phyloP scores from a whole-genome alignment of 2,888 invertebrate species.

The Nephrotoma guestfalica region DNA sequence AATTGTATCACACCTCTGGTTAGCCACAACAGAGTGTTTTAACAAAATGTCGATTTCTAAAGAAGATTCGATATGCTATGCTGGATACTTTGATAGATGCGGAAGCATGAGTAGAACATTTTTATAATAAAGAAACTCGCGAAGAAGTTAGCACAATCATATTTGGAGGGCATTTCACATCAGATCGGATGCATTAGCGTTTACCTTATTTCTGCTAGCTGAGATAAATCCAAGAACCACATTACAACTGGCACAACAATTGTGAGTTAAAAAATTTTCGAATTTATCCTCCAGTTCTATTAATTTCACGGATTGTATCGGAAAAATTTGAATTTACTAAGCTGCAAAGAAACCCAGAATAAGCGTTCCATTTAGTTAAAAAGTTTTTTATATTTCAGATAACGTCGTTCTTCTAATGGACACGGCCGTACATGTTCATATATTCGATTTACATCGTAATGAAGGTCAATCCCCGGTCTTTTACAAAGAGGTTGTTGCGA shows the following conservation, averaged over 20 bases:
- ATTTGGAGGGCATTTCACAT: slow-evolving; percentile 53
- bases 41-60: no score
- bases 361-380: no score
- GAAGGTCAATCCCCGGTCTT: slow-evolving; percentile 43
- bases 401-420: slow-evolving; percentile 34
- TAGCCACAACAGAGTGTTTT: no score
- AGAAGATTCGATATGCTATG: slow-evolving; percentile 36
- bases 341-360: not conserved
- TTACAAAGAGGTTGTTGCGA: no score
- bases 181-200: slow-evolving; percentile 37
- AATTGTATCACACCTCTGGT: no score
- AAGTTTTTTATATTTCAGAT: slow-evolving; percentile 12
- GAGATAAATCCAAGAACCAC: slow-evolving; percentile 35
- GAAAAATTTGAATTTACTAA: slow-evolving; percentile 14
- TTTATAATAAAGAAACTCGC: slow-evolving; percentile 38
- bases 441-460: slow-evolving; percentile 50
- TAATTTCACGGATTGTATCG: slow-evolving; percentile 28
- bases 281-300: slow-evolving; percentile 38
- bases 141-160: slow-evolving; percentile 50
- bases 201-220: slow-evolving; percentile 37
- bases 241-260: slow-evolving; percentile 28
- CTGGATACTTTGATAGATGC: slow-evolving; percentile 40
- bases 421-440: slow-evolving; percentile 37
- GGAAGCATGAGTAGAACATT: slow-evolving; percentile 29
- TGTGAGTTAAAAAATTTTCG: slow-evolving; percentile 38